Conservation (phyloP, 30 jellyfish, hydroid and myxozoan species). For the Clytia hemisphaerica region DNA sequence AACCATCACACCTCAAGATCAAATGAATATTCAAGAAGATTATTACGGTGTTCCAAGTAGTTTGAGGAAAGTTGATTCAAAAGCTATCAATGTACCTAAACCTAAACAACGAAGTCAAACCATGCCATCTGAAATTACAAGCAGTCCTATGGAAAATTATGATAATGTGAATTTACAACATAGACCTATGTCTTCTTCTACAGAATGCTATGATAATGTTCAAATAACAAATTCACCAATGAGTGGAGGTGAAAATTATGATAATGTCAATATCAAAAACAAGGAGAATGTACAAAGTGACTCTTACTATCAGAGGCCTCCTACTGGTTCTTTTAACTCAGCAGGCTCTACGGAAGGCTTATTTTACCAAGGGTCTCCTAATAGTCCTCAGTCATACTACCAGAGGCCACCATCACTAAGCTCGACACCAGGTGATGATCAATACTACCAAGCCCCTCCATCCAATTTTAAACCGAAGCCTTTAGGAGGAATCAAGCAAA, state of each 20-base stretch:
- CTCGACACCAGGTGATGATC: neutral
- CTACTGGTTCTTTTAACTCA: no score
- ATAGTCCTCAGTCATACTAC: no score
- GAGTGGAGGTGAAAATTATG: neutral
- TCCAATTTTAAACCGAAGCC: constrained; percentile 1
- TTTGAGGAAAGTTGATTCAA: neutral
- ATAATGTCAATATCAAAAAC: constrained; percentile 34
- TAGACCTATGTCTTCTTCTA: neutral
- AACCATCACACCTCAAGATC: neutral
- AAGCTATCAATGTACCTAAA: neutral
- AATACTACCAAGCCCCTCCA: constrained; percentile 18
- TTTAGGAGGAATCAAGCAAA: constrained; percentile 3
- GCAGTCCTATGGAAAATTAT: neutral
- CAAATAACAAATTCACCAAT: constrained; percentile 15
- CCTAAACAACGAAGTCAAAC: neutral
- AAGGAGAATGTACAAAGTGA: neutral
- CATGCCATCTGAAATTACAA: constrained; percentile 1
- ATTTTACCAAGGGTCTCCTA: neutral
- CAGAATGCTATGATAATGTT: constrained; percentile 29
- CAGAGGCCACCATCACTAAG: neutral
- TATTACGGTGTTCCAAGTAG: neutral
- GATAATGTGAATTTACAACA: constrained; percentile 7
- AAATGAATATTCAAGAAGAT: neutral
- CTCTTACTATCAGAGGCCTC: no score
- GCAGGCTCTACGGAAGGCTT: neutral